These are phyloP conservation scores for Whitmania pigra DNA, from an alignment of 1,140 invertebrate genomes.

Conservation along the genomic window DNA sequence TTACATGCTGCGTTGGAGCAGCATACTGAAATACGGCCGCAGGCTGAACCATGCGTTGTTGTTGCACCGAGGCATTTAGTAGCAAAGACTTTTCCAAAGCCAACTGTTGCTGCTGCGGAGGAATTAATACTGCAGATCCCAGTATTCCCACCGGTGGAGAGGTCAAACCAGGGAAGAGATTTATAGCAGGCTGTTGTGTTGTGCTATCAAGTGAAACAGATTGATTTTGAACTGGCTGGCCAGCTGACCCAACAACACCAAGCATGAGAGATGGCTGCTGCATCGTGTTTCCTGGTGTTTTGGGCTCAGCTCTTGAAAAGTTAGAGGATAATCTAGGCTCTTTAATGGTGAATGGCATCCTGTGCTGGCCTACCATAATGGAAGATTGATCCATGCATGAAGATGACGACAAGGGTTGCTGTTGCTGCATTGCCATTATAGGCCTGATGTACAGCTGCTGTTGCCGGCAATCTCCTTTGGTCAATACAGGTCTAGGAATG, in stretches of 20 bases:
- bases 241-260: background rate
- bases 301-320: slow-evolving; percentile 19
- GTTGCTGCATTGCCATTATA: background rate
- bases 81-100: slow-evolving; percentile 11
- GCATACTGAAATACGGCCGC: slow-evolving; percentile 46
- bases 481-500: background rate
- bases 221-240: background rate
- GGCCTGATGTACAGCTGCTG: background rate
- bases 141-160: slow-evolving; percentile 5
- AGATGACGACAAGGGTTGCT: slow-evolving; percentile 6
- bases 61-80: background rate
- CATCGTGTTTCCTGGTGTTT: background rate
- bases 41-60: slow-evolving; percentile 35
- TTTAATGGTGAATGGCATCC: slow-evolving; percentile 22
- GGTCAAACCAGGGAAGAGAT: background rate
- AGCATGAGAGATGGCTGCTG: background rate
- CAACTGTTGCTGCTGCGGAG: slow-evolving; percentile 26
- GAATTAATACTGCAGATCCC: slow-evolving; percentile 6
- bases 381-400: background rate
- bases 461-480: background rate
- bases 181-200: background rate
- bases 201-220: background rate
- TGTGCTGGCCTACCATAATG: slow-evolving; percentile 20
- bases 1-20: slow-evolving; percentile 17
- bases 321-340: slow-evolving; percentile 14